Percentiles rank a stretch among this genome's conserved stretches.
Conservation (phyloP, 2,797 vertebrate species). For the Poeciliopsis presidionis region DNA sequence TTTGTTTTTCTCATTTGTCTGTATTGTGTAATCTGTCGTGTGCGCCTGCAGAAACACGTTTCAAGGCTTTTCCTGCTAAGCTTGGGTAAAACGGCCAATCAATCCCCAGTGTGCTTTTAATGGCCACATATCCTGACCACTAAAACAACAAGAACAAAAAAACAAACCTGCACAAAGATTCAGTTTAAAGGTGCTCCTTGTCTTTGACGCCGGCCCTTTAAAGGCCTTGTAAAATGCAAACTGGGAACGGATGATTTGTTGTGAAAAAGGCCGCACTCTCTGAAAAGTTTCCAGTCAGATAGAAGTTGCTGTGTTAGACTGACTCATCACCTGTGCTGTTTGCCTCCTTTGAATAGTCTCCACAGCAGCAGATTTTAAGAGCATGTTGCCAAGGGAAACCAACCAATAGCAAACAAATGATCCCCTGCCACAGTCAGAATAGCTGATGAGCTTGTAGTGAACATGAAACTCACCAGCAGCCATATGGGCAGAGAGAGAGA, state of each 20-base stretch:
- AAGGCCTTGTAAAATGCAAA: slow-evolving; percentile 57
- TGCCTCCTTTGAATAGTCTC: slow-evolving; percentile 59
- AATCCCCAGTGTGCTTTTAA: slow-evolving; percentile 35
- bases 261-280: slow-evolving; percentile 17
- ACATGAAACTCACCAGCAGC: slow-evolving; percentile 55
- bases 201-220: slow-evolving; percentile 19
- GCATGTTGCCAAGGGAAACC: slow-evolving; percentile 67
- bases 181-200: slow-evolving; percentile 9
- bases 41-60: slow-evolving; percentile 13
- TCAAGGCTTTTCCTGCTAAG: slow-evolving; percentile 35
- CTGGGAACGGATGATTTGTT: not conserved
- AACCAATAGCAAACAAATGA: slow-evolving; percentile 67
- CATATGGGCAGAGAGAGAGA: slow-evolving; percentile 42
- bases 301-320: slow-evolving; percentile 25
- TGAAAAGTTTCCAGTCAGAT: slow-evolving; percentile 20
- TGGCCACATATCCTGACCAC: slow-evolving; percentile 42
- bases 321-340: slow-evolving; percentile 39
- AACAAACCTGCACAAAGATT: slow-evolving; percentile 39
- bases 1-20: not conserved
- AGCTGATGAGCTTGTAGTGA: slow-evolving; percentile 51
- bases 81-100: slow-evolving; percentile 32
- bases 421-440: slow-evolving; percentile 50
- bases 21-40: not conserved
- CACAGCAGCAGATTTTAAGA: slow-evolving; percentile 25
- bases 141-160: slow-evolving; percentile 19